A percentile compares a stretch with the other conserved stretches of the same genome.
Evolutionary conservation across 2,113 vertebrate genomes (phyloP).

Genomic region (Larimichthys crocea): DNA sequence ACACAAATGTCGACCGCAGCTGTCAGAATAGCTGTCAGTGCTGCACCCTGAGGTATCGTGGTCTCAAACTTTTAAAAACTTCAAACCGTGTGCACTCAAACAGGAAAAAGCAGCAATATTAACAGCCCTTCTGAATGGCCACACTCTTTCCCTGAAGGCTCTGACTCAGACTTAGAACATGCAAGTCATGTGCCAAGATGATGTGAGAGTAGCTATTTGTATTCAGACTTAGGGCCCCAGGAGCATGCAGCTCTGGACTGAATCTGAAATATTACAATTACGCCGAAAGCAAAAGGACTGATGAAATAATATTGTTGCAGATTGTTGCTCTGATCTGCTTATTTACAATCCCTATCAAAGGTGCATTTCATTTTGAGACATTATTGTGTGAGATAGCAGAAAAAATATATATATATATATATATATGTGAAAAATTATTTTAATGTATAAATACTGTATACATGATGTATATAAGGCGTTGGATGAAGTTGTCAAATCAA

Average conservation of each 20-base stretch:
- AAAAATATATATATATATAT: background rate
- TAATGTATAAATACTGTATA: background rate
- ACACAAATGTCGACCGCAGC: background rate
- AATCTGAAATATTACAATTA: background rate
- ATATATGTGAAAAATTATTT: background rate
- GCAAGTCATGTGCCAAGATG: slow-evolving; percentile 28
- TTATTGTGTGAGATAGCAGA: background rate
- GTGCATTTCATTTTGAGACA: background rate
- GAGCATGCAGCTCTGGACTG: slow-evolving; percentile 21
- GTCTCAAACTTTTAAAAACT: slow-evolving; percentile 1
- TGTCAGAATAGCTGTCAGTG: background rate
- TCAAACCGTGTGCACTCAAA: background rate
- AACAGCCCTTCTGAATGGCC: slow-evolving; percentile 13
- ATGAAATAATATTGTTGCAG: background rate
- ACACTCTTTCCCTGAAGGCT: slow-evolving; percentile 34
- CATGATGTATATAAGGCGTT: too few relatives aligned
- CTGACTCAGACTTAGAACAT: slow-evolving; percentile 50
- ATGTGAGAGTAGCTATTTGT: slow-evolving; percentile 33
- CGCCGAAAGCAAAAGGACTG: background rate
- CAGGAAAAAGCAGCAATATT: slow-evolving; percentile 2
- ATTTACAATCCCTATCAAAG: background rate
- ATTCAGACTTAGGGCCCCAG: background rate
- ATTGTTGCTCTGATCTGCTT: background rate
- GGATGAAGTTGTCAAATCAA: too few relatives aligned
- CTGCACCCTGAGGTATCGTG: background rate